Evolutionary conservation across 2,113 vertebrate species (phyloP), one percentile per base, ranked within the genome.

Genomic region (Dasypus novemcinctus): DNA sequence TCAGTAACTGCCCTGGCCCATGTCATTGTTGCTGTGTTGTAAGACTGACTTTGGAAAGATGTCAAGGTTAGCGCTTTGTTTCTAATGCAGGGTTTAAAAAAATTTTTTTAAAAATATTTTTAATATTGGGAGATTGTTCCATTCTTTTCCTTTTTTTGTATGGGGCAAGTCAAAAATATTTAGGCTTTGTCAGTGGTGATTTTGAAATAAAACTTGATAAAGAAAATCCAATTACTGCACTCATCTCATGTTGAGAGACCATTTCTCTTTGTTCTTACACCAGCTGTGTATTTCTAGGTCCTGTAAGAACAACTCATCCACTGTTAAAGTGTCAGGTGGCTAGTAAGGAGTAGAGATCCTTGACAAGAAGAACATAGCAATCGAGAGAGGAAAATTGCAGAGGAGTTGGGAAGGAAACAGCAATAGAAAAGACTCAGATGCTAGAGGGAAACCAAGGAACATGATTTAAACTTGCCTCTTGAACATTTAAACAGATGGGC

Each of bases 181-280:
- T 97, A 89, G 69, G 75, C 33, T 79, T 93, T 75, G 63, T 95
- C 81, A 82, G 4, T 95, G 89, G 79, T 84, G 90, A 33, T 88
- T 92, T 97, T 96, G 92, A 96, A 97, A 81, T 88, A 86, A 84
- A 96, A 68, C 57, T 93, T 79, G 49, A 54, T 75, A 87, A 72
- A 87, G 75, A 94, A 95, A 95, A 78, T 91, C 69, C 79, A 76
- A 82, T 91, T 61, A 85, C 91, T 14, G 25, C 2, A 64, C 31
- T 87, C 69, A 38, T 64, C 52, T 46, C n/a, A 29, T 61, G 54
- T 36, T 18, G 27, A 80, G 68, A 85, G 49, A 25, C 36, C 0
- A 0, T 21, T 64, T 82, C 20, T 76, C 61, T 96, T 91, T 93
- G 64, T 74, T 93, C 23, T 90, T 81, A 27, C 4, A 38, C 71